A percentile compares a stretch with the other conserved stretches of the same genome.
Evolutionary conservation across 2,797 vertebrate species (phyloP).

Genomic region (Hylomyscus alleni): DNA sequence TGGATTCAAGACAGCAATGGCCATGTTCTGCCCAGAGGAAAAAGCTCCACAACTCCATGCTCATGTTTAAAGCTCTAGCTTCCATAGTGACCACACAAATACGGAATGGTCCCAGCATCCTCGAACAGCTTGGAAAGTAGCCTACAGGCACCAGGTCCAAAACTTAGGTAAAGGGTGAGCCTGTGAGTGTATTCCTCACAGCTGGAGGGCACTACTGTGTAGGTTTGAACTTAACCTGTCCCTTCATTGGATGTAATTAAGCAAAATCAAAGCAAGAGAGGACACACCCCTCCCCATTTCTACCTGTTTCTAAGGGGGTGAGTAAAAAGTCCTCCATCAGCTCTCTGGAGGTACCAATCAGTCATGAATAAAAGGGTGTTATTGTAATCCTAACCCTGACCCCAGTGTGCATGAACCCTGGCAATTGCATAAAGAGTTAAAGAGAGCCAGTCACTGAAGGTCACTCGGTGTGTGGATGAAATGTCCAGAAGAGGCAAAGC

Average conservation of each 20-base stretch:
- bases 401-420: rapidly evolving
- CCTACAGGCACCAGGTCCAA: rapidly evolving
- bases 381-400: not conserved
- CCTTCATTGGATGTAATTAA: not conserved
- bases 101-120: rapidly evolving
- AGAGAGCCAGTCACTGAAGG: not conserved
- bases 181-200: rapidly evolving
- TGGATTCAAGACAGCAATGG: not conserved
- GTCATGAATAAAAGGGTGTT: not conserved
- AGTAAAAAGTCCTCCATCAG: rapidly evolving
- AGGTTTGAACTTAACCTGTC: not conserved
- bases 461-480: rapidly evolving
- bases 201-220: rapidly evolving
- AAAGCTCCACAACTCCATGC: not conserved
- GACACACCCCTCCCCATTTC: not conserved
- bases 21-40: not conserved
- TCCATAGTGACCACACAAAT: no score
- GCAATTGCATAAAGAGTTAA: rapidly evolving
- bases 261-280: not conserved
- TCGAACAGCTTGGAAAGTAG: rapidly evolving
- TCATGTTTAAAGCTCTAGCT: not conserved
- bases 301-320: not conserved
- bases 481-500: not conserved
- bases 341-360: rapidly evolving
- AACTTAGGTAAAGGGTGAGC: not conserved